Conservation (phyloP, 1,140 invertebrate genomes). For the Luehdorfia chinensis region DNA sequence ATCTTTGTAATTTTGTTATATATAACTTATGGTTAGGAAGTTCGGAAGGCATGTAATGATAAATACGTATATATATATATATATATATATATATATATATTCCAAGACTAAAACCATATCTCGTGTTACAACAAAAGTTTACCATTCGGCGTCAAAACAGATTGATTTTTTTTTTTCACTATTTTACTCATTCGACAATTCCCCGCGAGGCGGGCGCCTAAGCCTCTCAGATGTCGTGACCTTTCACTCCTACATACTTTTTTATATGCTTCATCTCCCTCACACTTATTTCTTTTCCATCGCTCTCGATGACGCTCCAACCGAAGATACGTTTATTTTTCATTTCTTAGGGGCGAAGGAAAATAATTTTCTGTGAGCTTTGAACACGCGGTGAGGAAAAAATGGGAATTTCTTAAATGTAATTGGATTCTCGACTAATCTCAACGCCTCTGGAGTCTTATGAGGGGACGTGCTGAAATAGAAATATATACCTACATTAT, state of each 20-base stretch:
- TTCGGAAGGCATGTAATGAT: too few relatives aligned
- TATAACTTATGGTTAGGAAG: too few relatives aligned
- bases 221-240: slow-evolving; percentile 4
- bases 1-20: too few relatives aligned
- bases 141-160: too few relatives aligned
- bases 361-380: slow-evolving; percentile 74
- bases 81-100: too few relatives aligned
- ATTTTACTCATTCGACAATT: slow-evolving; percentile 54
- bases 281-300: slow-evolving; percentile 30
- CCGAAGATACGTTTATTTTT: slow-evolving; percentile 64
- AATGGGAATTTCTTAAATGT: slow-evolving; percentile 71
- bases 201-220: slow-evolving; percentile 31
- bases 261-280: slow-evolving; percentile 25
- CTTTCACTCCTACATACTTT: slow-evolving; percentile 25
- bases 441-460: slow-evolving; percentile 60
- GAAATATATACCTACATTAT: slow-evolving; percentile 25
- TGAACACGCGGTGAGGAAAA: slow-evolving; percentile 67
- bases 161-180: too few relatives aligned
- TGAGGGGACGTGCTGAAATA: slow-evolving; percentile 51
- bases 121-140: too few relatives aligned
- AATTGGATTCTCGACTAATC: slow-evolving; percentile 73
- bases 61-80: too few relatives aligned
- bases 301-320: slow-evolving; percentile 33
- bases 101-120: too few relatives aligned
- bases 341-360: slow-evolving; percentile 67